phyloP scores from a whole-genome alignment of 2,797 vertebrate species.

The Lagorchestes hirsutus region DNA sequence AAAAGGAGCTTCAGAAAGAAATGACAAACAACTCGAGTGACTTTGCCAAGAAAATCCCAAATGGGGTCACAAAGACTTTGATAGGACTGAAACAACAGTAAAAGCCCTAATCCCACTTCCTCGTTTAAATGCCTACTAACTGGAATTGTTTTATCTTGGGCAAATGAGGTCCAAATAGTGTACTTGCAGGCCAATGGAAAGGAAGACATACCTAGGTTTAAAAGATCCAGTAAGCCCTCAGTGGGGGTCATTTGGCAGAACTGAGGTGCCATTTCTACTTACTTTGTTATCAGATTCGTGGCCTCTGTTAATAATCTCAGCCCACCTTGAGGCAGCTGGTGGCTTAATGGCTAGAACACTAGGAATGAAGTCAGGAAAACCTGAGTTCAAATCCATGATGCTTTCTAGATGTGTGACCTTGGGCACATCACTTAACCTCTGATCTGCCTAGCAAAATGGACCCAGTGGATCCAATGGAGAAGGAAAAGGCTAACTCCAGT shows the following conservation, averaged over 20 bases:
- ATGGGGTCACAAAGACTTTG: too few species aligned
- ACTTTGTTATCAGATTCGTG: background rate
- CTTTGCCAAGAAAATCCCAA: background rate
- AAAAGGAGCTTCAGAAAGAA: background rate
- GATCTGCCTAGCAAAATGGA: background rate
- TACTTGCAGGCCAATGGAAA: background rate
- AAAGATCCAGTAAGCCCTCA: background rate
- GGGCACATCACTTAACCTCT: background rate
- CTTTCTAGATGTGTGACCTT: background rate
- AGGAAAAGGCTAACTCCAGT: background rate
- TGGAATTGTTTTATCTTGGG: background rate
- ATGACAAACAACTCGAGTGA: background rate
- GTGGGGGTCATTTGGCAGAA: background rate
- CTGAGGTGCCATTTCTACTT: too few species aligned
- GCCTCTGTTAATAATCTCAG: background rate
- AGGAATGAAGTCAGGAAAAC: background rate
- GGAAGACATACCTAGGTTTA: background rate
- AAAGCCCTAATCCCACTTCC: background rate
- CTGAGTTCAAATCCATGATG: background rate
- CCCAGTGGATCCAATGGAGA: background rate
- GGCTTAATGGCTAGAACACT: background rate
- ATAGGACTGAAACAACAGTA: background rate
- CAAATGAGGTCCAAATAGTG: background rate
- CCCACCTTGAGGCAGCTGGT: background rate
- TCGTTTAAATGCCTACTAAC: background rate